Conservation (phyloP, 2,113 vertebrate genomes). For the Pteruthius melanotis region DNA sequence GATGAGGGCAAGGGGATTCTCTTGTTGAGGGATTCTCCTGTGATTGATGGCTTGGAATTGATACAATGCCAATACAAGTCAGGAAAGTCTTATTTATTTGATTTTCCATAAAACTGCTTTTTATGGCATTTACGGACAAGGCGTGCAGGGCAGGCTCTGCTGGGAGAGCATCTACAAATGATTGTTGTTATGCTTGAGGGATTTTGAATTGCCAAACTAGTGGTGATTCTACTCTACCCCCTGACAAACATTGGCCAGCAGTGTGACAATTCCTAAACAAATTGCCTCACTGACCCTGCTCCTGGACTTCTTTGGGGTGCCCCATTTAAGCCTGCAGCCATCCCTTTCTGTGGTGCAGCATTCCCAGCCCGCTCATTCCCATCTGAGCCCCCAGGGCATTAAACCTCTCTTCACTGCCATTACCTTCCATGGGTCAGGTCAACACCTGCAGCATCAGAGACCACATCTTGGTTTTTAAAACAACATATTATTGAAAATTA, state of each 20-base stretch:
- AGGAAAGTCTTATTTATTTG: background rate
- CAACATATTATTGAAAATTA: background rate
- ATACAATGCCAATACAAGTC: background rate
- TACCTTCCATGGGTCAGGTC: constrained; percentile 14
- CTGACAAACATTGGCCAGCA: fast-evolving
- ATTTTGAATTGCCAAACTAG: background rate
- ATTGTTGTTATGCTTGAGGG: background rate
- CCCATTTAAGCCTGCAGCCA: background rate
- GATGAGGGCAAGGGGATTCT: background rate
- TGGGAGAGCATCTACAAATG: background rate
- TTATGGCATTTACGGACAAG: fast-evolving
- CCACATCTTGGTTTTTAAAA: background rate
- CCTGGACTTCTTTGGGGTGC: background rate
- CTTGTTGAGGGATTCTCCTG: background rate
- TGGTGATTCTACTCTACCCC: background rate
- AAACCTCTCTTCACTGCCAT: background rate
- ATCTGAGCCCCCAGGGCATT: background rate
- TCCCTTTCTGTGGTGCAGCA: background rate
- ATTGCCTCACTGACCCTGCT: background rate
- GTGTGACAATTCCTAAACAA: background rate
- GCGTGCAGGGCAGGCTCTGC: background rate
- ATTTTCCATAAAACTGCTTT: background rate
- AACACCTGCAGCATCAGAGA: constrained; percentile 17
- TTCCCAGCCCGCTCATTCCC: background rate
- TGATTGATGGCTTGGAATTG: background rate